These are phyloP conservation scores for Cebus imitator DNA, from an alignment of 2,113 vertebrate genomes.

Conservation along the genomic window DNA sequence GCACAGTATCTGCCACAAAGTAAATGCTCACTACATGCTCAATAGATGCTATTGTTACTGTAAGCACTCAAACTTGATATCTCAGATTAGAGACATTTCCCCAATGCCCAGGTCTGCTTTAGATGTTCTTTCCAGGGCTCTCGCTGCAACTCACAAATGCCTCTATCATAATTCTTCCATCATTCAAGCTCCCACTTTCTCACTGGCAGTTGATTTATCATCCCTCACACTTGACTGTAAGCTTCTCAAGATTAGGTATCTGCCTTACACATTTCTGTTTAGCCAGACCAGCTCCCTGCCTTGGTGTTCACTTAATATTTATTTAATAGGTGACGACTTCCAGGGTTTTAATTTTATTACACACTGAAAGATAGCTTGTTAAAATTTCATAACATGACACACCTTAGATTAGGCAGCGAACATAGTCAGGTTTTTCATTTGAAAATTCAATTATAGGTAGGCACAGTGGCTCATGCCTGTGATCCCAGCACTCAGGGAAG, in stretches of 20 bases:
- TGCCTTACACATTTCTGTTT: background rate
- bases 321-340: background rate
- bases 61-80: background rate
- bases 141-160: background rate
- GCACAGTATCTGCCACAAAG: background rate
- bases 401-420: background rate
- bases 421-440: background rate
- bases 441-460: background rate
- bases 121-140: background rate
- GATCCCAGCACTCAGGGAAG: too few relatives aligned
- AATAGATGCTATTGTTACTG: background rate
- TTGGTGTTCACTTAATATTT: background rate
- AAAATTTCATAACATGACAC: background rate
- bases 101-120: background rate
- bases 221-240: background rate
- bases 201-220: background rate
- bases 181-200: background rate
- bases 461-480: too few relatives aligned
- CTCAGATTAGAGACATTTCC: background rate
- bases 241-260: background rate
- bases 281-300: background rate
- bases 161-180: background rate
- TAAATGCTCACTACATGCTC: background rate
- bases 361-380: background rate
- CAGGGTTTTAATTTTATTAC: slow-evolving; percentile 45